phyloP scores from a whole-genome alignment of 2,113 vertebrate genomes.

The Dasyurus viverrinus region DNA sequence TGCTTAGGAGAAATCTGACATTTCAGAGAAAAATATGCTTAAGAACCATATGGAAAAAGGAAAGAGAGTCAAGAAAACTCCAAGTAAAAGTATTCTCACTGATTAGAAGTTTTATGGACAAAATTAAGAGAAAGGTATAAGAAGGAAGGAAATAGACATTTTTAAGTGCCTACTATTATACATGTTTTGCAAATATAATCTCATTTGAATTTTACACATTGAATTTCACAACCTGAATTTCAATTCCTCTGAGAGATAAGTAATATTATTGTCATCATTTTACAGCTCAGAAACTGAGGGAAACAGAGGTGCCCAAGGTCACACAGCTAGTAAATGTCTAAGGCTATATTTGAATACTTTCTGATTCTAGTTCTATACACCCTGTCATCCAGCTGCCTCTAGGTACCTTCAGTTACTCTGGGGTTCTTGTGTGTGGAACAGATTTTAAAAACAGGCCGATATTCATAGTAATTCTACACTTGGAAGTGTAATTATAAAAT shows the following conservation, averaged over 20 bases:
- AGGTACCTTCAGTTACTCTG: background rate
- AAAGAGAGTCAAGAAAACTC: background rate
- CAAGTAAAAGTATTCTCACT: background rate
- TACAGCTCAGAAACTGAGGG: background rate
- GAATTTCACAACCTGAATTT: too few species aligned
- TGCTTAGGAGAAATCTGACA: slow-evolving; percentile 29
- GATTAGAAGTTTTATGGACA: slow-evolving; percentile 5
- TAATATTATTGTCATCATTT: background rate
- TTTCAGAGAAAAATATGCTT: background rate
- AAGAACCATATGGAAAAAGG: slow-evolving; percentile 24
- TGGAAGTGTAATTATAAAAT: background rate
- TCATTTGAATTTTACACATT: background rate
- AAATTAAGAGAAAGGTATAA: background rate
- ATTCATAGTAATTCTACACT: background rate
- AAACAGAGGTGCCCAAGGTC: background rate
- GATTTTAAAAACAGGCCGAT: background rate
- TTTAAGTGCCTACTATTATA: background rate
- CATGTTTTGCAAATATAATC: background rate
- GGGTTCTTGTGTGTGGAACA: background rate
- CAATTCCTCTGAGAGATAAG: background rate
- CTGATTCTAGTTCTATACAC: background rate
- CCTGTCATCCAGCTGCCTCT: background rate
- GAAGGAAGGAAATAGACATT: background rate
- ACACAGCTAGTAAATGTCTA: background rate
- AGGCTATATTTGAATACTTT: background rate